phyloP scores from a whole-genome alignment of 2,113 vertebrate species.

The Casuarius casuarius region DNA sequence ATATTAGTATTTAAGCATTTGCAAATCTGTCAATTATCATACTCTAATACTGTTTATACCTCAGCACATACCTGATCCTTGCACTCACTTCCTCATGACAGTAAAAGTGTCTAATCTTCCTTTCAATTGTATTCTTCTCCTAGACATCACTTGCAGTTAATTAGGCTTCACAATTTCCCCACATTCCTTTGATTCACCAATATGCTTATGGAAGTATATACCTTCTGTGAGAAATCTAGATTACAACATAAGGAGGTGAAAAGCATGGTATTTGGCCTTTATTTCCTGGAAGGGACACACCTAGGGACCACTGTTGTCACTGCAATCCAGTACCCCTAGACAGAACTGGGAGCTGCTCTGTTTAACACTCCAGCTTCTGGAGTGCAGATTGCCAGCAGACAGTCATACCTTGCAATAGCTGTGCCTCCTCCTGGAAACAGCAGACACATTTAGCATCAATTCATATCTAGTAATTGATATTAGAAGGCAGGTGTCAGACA shows the following conservation, averaged over 20 bases:
- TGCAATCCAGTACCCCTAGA: background rate
- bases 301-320: background rate
- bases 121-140: background rate
- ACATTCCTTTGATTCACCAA: background rate
- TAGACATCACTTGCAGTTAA: background rate
- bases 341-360: background rate
- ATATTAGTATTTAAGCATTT: background rate
- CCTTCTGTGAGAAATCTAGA: background rate
- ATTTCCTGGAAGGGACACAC: background rate
- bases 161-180: background rate
- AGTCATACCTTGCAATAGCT: background rate
- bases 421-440: background rate
- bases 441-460: background rate
- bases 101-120: background rate
- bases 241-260: background rate
- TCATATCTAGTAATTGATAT: background rate
- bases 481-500: background rate
- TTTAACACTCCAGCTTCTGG: background rate
- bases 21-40: background rate
- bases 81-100: fast-evolving
- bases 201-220: background rate
- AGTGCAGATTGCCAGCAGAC: background rate
- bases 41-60: background rate
- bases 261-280: background rate
- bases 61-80: background rate